A percentile compares a stretch with the other conserved stretches of the same genome.
Conservation (phyloP, 1,140 invertebrate species). For the Lordiphosa mommai region DNA sequence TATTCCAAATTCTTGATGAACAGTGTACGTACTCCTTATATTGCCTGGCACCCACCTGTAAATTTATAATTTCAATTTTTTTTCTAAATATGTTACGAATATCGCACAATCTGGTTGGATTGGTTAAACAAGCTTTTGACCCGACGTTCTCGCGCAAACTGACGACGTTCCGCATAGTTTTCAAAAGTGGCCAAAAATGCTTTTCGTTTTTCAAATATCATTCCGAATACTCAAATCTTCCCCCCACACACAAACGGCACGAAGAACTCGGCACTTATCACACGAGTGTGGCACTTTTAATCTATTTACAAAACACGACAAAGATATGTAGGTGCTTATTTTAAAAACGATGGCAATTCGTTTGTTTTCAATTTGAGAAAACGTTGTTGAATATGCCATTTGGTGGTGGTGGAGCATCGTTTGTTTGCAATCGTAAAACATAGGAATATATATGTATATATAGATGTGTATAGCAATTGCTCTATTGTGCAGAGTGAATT, state of each 20-base stretch:
- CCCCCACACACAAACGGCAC: conserved; percentile 14
- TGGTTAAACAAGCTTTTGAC: conserved; percentile 17
- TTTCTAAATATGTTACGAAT: conserved; percentile 29
- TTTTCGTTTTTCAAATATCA: conserved; percentile 27
- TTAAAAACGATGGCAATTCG: conserved; percentile 4
- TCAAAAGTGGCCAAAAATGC: conserved; percentile 37
- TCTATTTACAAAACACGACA: conserved; percentile 69
- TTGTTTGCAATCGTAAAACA: no score
- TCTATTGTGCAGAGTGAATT: conserved; percentile 6
- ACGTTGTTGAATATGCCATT: no score
- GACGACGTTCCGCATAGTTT: conserved; percentile 32
- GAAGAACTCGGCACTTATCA: conserved; percentile 48
- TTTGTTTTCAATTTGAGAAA: no score
- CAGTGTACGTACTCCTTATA: not conserved
- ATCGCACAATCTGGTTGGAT: not conserved
- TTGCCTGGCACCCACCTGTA: conserved; percentile 57
- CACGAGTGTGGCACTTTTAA: conserved; percentile 43
- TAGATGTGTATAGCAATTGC: no score
- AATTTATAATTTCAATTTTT: conserved; percentile 45
- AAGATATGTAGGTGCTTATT: conserved; percentile 42
- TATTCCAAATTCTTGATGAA: not conserved
- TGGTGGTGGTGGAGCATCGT: no score
- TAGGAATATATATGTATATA: no score
- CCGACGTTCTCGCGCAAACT: conserved; percentile 40
- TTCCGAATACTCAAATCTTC: conserved; percentile 9